phyloP scores from a whole-genome alignment of 2,113 vertebrate genomes.

The Fregata magnificens region DNA sequence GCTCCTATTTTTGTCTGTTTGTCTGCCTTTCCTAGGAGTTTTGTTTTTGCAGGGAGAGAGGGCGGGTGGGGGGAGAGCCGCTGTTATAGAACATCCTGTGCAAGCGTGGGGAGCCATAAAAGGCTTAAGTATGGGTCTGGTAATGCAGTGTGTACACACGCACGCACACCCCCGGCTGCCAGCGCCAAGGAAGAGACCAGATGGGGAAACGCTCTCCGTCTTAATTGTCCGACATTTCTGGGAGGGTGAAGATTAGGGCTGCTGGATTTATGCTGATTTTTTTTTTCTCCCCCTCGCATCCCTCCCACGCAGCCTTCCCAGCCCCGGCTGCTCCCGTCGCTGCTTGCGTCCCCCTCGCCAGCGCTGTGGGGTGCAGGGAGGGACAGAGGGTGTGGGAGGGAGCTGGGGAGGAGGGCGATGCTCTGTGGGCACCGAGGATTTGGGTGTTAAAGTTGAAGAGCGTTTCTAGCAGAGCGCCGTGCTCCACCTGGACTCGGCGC shows the following conservation, averaged over 20 bases:
- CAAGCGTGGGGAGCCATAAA: conserved; percentile 46
- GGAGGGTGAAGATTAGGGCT: neutral
- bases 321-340: neutral
- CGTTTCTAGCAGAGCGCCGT: neutral
- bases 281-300: neutral
- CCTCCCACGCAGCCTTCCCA: neutral
- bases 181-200: neutral
- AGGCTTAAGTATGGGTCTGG: conserved; percentile 2
- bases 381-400: neutral
- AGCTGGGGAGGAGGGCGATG: neutral
- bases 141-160: neutral
- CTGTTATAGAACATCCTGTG: conserved; percentile 14
- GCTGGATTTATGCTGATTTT: neutral
- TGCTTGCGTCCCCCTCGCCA: neutral
- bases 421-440: neutral
- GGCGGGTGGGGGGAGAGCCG: neutral
- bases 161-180: neutral
- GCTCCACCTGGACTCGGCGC: neutral
- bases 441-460: neutral
- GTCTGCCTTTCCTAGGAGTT: neutral
- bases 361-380: neutral
- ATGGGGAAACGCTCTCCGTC: neutral
- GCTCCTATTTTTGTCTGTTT: neutral
- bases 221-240: neutral
- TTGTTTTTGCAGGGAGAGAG: neutral